Evolutionary conservation across 2,797 vertebrate genomes (phyloP).

Genomic region (Myiothlypis chrysogaster): DNA sequence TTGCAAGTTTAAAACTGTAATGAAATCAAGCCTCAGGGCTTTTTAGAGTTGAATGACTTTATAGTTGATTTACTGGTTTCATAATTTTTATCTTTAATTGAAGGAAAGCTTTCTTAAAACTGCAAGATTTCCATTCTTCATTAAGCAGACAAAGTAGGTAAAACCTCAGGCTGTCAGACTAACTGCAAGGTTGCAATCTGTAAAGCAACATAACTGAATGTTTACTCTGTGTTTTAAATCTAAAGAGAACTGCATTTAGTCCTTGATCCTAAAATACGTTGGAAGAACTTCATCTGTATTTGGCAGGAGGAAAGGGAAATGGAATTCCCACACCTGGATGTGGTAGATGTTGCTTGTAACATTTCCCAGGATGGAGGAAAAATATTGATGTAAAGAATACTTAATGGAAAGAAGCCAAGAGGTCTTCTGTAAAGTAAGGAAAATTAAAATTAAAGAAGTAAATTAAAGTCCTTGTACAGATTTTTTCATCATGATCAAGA

Average conservation of each 20-base stretch:
- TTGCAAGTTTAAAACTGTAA: neutral
- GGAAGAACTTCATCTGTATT: neutral
- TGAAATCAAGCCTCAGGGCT: neutral
- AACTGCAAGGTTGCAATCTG: neutral
- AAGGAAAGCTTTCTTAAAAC: neutral
- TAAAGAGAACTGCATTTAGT: neutral
- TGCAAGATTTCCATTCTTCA: neutral
- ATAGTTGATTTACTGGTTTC: neutral
- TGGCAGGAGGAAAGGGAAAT: neutral
- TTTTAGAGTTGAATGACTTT: neutral
- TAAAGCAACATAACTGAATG: neutral
- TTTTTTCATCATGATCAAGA: neutral
- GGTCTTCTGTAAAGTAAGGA: neutral
- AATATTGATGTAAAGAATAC: neutral
- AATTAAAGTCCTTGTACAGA: neutral
- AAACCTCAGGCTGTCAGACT: neutral
- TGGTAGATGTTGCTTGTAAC: neutral
- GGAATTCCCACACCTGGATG: neutral
- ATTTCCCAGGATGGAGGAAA: neutral
- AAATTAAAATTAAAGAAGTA: neutral
- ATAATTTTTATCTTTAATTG: neutral
- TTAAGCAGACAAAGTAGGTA: neutral
- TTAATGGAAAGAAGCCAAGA: neutral
- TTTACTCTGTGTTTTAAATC: neutral
- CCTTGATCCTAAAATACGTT: neutral